Evolutionary conservation across 2,888 invertebrate genomes (phyloP), one percentile per base, ranked within the genome.

Genomic region (Netelia fuscicornis): DNA sequence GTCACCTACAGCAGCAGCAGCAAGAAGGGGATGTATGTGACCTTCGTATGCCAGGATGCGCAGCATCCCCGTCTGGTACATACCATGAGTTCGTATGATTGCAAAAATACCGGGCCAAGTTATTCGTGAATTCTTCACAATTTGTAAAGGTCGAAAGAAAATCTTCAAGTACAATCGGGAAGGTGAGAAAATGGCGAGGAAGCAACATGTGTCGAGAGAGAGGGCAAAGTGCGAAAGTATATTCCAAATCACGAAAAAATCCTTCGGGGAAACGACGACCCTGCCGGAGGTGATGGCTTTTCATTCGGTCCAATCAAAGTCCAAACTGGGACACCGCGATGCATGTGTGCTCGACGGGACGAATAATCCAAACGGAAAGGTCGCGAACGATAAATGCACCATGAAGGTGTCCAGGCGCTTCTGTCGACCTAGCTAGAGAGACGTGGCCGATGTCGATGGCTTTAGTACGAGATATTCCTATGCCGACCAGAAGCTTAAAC

Each of bases 341-440:
- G 81, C 79, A 76, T 79, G 71, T 76, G 25, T 48, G 80, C 71
- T 80, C 67, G 67, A 52, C 72, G 76, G 62, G 72, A 85, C 85
- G 79, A 85, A 77, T 85, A 83, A 80, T 85, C 72, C 71, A 62
- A 58, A 65, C 81, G 78, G 25, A 72, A 85, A 85, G 82, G 85
- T 85, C 82, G 60, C 54, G 76, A 37, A 72, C 72, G 80, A 76
- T 54, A 42, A 75, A 79, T 48, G 56, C 62, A 64, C 30, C 30
- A 37, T 58, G 44, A 37, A 79, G 68, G 44, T 58, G 42, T 37
- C 68, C 23, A 37, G 30, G 81, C 64, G 58, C 52, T 62, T 70
- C 68, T 72, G 60, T 68, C 58, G 17, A 17, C 58, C 23, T 65
- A 71, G 56, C 30, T 13, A 52, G 30, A 54, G 37, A 58, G 42